These are phyloP conservation scores for Drosophila subpulchrella DNA, from an alignment of 1,140 invertebrate species.

Conservation along the genomic window DNA sequence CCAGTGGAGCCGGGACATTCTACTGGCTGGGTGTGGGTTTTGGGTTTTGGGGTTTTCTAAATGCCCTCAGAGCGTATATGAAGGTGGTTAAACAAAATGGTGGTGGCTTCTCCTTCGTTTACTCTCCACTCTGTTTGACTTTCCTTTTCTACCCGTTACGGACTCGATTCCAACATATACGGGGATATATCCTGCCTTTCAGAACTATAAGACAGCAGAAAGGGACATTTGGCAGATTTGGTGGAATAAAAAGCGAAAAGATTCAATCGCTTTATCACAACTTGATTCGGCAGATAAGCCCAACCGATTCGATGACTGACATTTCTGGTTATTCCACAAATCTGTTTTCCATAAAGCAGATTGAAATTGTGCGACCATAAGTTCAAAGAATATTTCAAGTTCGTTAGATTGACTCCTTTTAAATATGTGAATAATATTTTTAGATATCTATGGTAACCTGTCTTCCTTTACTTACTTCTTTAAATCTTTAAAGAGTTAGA, in stretches of 20 bases:
- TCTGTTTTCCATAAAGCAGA: slow-evolving; percentile 2
- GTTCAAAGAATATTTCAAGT: not conserved
- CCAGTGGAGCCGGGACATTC: slow-evolving; percentile 5
- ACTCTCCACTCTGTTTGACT: slow-evolving; percentile 27
- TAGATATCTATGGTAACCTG: no score
- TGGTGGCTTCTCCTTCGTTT: slow-evolving; percentile 36
- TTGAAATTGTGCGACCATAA: not conserved
- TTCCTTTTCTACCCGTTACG: slow-evolving; percentile 1
- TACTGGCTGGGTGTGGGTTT: not conserved
- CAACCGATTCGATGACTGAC: not conserved
- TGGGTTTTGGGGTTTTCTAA: slow-evolving; percentile 26
- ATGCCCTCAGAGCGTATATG: slow-evolving; percentile 44
- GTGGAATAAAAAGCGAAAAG: slow-evolving; percentile 13
- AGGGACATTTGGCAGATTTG: slow-evolving; percentile 1
- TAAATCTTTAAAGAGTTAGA: no score
- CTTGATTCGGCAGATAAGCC: slow-evolving; percentile 11
- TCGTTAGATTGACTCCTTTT: not conserved
- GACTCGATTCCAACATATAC: slow-evolving; percentile 20
- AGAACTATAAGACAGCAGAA: not conserved
- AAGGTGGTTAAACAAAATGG: slow-evolving; percentile 32
- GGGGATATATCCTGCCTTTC: slow-evolving; percentile 5
- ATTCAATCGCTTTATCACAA: slow-evolving; percentile 19
- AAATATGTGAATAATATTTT: no score
- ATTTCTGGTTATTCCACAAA: not conserved
- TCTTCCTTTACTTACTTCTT: no score